phyloP scores from a whole-genome alignment of 2,888 invertebrate species.

The Cylloceria caligata region DNA sequence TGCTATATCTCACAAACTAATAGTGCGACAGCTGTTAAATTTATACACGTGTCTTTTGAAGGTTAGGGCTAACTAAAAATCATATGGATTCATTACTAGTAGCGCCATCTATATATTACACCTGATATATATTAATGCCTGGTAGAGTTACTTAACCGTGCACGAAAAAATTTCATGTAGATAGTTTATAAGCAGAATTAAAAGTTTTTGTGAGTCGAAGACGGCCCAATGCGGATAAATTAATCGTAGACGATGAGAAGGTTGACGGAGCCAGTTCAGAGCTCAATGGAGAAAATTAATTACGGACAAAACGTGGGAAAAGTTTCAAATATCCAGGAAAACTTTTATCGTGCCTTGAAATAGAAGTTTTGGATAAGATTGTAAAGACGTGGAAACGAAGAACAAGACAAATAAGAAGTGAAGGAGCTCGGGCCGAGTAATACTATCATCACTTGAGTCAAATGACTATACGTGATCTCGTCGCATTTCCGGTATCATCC shows the following conservation, averaged over 20 bases:
- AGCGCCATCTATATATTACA: too few species aligned
- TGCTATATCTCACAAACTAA: too few species aligned
- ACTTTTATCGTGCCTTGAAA: constrained; percentile 20
- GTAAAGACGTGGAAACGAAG: constrained; percentile 21
- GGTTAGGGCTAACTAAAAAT: too few species aligned
- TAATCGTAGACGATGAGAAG: constrained; percentile 12
- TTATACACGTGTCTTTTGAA: too few species aligned
- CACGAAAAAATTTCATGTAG: constrained; percentile 27
- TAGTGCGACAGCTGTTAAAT: too few species aligned
- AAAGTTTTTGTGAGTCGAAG: constrained; percentile 36
- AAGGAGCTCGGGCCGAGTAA: constrained; percentile 37
- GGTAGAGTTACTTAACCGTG: constrained; percentile 15
- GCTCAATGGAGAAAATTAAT: constrained; percentile 52
- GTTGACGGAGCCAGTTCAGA: neutral
- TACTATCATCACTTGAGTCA: constrained; percentile 66
- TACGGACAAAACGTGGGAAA: constrained; percentile 22
- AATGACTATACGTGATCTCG: constrained; percentile 69
- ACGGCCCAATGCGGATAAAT: constrained; percentile 27
- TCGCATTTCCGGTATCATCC: constrained; percentile 71
- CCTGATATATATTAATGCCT: constrained; percentile 18
- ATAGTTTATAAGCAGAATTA: constrained; percentile 19
- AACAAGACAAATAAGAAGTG: neutral
- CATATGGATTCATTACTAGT: too few species aligned
- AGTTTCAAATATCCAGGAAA: constrained; percentile 41
- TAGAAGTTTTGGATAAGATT: constrained; percentile 34